These are phyloP conservation scores for Heterodera schachtii DNA, from an alignment of 1,140 invertebrate species.

Conservation along the genomic window DNA sequence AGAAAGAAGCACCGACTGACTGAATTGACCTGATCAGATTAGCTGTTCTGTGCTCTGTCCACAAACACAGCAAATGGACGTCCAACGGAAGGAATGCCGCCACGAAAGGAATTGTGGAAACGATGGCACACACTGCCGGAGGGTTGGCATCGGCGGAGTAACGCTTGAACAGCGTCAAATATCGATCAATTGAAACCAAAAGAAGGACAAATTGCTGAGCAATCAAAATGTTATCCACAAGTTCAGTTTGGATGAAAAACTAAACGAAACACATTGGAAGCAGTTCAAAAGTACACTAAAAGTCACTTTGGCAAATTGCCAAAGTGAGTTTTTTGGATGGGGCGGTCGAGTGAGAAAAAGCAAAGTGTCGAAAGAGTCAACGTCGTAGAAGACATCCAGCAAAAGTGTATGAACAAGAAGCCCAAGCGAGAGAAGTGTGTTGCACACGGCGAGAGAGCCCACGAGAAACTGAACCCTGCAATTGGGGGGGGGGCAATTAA, in stretches of 20 bases:
- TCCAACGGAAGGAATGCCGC: constrained; percentile 44
- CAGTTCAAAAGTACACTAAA: not conserved
- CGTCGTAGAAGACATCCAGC: constrained; percentile 50
- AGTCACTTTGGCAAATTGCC: constrained; percentile 45
- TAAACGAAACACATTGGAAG: constrained; percentile 26
- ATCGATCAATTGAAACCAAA: constrained; percentile 41
- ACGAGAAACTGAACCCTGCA: constrained; percentile 43
- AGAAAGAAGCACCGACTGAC: not conserved
- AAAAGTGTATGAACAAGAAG: constrained; percentile 48
- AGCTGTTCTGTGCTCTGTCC: constrained; percentile 5
- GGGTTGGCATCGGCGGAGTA: constrained; percentile 37
- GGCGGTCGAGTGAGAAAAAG: constrained; percentile 33
- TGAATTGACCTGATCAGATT: constrained; percentile 27
- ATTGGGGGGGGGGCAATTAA: constrained; percentile 18
- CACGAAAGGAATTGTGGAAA: constrained; percentile 39
- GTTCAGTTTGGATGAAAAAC: constrained; percentile 40
- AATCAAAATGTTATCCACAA: constrained; percentile 45
- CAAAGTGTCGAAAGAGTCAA: constrained; percentile 47
- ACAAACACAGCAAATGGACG: constrained; percentile 23
- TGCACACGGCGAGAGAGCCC: constrained; percentile 45
- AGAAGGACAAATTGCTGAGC: constrained; percentile 44
- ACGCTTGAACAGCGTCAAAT: constrained; percentile 39
- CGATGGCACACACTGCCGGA: constrained; percentile 5
- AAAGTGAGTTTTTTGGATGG: constrained; percentile 27
- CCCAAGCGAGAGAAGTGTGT: constrained; percentile 39